Base-by-base conservation (phyloP, 2,113 vertebrate species). In the Pyrgilauda ruficollis region DNA sequence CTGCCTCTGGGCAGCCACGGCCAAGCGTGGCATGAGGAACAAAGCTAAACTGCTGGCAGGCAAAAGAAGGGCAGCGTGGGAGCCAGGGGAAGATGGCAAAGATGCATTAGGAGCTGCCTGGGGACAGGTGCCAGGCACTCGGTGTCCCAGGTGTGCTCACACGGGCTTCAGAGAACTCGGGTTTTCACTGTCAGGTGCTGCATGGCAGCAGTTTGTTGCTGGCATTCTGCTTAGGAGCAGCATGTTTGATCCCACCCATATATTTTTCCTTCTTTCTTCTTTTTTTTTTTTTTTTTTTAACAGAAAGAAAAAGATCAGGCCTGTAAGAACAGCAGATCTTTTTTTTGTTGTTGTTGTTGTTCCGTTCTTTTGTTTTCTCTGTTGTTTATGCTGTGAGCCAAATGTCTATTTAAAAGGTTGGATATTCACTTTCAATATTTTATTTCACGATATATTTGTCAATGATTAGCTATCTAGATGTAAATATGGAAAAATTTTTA, bases 351-450 rank as follows among this genome's bases (percentile, higher is more conserved):
- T 70, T 69, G 61, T 92, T 72, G 61, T 93, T 66, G 69, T 94
- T 95, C 58, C 79, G 66, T 94, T 93, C 58, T 30, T 95, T 95
- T 95, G 84, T 96, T 95, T 92, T 94, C 83, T 93, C 90, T 97
- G 97, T 96, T 96, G 96, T 97, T 97, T 97, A 97, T 97, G 97
- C 98, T 98, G 97, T 98, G 97, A 98, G 97, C 97, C 98, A 98
- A 97, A 98, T 94, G 96, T 97, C 97, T 98, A 98, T 98, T 98
- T 98, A 98, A 98, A 97, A 97, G 93, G 90, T 97, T 97, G 96
- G 93, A 50, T 98, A 97, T 92, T 97, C 97, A 96, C 96, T 95
- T 97, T 96, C 97, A 92, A 97, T 97, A 97, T 98, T 97, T 98
- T 98, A 98, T 98, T 97, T 97, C 97, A 95, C 94, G 2, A 95